Evolutionary conservation across 2,797 vertebrate species (phyloP), one percentile per base, ranked within the genome.

Genomic region (Pelobates cultripes): DNA sequence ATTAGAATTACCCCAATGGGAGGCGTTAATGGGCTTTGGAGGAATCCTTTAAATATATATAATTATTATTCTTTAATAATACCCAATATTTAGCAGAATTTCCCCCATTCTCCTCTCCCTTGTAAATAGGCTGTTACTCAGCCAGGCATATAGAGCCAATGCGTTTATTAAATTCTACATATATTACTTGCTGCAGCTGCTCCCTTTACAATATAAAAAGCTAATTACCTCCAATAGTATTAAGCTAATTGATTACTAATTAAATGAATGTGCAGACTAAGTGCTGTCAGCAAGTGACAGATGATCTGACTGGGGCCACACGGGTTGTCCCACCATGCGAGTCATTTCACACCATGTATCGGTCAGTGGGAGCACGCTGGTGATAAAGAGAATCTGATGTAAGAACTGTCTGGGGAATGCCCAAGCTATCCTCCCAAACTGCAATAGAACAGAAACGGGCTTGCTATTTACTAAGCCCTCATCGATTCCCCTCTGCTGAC

Each of bases 201-300:
- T 96, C 95, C 94, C 92, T 94, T 95, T 93, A 91, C 95, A 91
- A 96, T 96, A 96, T 96, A 98, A 98, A 97, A 97, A 96, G 95
- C 95, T 98, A 97, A 98, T 99, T 98, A 97, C 96, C 94, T 96
- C 95, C 95, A 96, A 96, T 97, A 96, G 96, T 98, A 98, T 98
- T 97, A 97, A 97, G 97, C 97, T 99, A 99, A 99, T 99, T 98
- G 97, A 99, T 98, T 98, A 96, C 96, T 99, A 99, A 99, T 99
- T 97, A 97, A 97, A 96, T 97, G 96, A 97, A 98, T 96, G 95
- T 96, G 95, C 96, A 95, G 94, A 94, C 94, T 94, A 94, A 96
- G 95, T 88, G 89, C 95, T 95, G 95, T 95, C 95, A 96, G 93
- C 89, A 90, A 92, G 94, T 97, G 97, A 97, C 95, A 96, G 96